Conservation (phyloP, 2,113 vertebrate species). For the Seriola quinqueradiata region DNA sequence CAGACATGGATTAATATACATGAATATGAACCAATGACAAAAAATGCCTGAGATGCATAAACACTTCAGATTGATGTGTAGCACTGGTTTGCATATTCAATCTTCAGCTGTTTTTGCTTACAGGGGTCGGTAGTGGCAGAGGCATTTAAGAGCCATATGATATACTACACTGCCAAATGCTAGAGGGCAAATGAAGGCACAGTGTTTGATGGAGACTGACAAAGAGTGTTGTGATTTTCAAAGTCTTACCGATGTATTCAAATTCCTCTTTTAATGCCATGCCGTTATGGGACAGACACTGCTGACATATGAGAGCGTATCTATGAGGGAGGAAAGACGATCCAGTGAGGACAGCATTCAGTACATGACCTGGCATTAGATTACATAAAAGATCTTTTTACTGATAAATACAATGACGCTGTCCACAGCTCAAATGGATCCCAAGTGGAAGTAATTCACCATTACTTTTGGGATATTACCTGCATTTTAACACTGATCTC, state of each 20-base stretch:
- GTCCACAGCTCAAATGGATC: not conserved
- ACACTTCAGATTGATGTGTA: constrained; percentile 78
- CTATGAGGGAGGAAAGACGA: constrained; percentile 81
- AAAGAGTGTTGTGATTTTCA: constrained; percentile 67
- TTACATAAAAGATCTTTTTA: constrained; percentile 21
- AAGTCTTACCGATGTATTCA: constrained; percentile 96
- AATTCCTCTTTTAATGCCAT: constrained; percentile 99
- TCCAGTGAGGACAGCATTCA: constrained; percentile 31
- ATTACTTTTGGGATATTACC: not conserved
- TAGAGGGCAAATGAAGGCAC: constrained; percentile 81
- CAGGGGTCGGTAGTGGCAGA: constrained; percentile 74
- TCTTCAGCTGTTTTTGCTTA: constrained; percentile 76
- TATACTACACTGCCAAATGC: constrained; percentile 81
- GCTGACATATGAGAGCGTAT: constrained; percentile 98
- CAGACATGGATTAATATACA: constrained; percentile 76
- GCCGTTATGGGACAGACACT: constrained; percentile 98
- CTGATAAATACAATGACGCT: constrained; percentile 4
- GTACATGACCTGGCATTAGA: constrained; percentile 18
- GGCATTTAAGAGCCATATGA: constrained; percentile 83
- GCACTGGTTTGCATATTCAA: constrained; percentile 80
- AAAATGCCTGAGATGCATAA: constrained; percentile 77
- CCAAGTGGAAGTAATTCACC: not conserved
- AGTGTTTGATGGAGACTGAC: constrained; percentile 81
- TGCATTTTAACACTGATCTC: not conserved
- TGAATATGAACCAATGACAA: constrained; percentile 75